Percentiles rank a stretch among this genome's conserved stretches.
These are phyloP conservation scores for Rotaria sp. DNA, from an alignment of 2,888 invertebrate genomes.

Conservation along the genomic window DNA sequence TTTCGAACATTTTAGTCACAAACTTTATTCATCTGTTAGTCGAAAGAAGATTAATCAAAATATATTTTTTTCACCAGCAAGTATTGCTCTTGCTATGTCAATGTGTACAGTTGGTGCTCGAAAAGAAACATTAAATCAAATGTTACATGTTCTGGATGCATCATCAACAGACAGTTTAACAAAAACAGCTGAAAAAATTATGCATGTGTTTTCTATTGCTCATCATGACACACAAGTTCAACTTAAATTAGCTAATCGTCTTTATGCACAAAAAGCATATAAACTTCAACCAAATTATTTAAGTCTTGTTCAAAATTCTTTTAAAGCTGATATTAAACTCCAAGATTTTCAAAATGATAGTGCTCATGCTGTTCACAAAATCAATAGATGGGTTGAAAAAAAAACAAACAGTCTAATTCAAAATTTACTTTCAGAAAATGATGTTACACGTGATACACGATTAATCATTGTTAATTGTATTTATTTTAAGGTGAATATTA, in stretches of 20 bases:
- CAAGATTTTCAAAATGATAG: slow-evolving; percentile 44
- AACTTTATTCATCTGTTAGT: not conserved
- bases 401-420: slow-evolving; percentile 75
- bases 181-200: not conserved
- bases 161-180: not conserved
- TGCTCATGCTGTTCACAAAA: slow-evolving; percentile 52
- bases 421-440: slow-evolving; percentile 64
- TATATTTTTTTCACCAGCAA: slow-evolving; percentile 38
- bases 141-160: slow-evolving; percentile 37
- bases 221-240: not conserved
- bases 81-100: slow-evolving; percentile 48
- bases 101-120: slow-evolving; percentile 54
- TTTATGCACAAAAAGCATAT: slow-evolving; percentile 35
- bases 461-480: slow-evolving; percentile 57
- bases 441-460: slow-evolving; percentile 47
- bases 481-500: slow-evolving; percentile 55
- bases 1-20: not conserved
- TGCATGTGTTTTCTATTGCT: not conserved
- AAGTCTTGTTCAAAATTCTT: slow-evolving; percentile 42
- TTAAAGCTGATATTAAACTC: slow-evolving; percentile 43
- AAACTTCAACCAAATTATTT: slow-evolving; percentile 25
- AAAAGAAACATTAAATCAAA: slow-evolving; percentile 41
- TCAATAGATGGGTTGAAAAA: slow-evolving; percentile 74
- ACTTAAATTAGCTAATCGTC: slow-evolving; percentile 34
- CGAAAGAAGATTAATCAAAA: slow-evolving; percentile 13